Evolutionary conservation across 2,888 invertebrate species (phyloP).

Genomic region (Cerastis rubricosa): DNA sequence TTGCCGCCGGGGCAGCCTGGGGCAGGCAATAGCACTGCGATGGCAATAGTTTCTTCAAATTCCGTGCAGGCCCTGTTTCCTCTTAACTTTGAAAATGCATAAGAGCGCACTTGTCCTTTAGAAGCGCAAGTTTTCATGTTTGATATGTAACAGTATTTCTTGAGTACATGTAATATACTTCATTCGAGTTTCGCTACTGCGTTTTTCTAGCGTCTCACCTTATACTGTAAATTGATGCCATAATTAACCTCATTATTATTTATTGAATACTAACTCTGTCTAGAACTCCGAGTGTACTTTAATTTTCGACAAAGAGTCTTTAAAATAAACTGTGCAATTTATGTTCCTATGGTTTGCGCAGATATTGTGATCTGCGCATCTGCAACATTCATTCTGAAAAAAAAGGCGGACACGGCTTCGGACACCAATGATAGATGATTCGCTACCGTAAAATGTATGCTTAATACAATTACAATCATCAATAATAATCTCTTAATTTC

Average conservation of each 20-base stretch:
- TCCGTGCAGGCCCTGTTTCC: too few relatives aligned
- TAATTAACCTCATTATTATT: slow-evolving; percentile 6
- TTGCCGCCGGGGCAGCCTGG: too few relatives aligned
- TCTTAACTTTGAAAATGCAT: neutral
- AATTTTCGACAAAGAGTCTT: neutral
- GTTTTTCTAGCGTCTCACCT: neutral
- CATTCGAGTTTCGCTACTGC: slow-evolving; percentile 5
- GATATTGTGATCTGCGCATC: neutral
- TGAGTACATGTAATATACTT: slow-evolving; percentile 3
- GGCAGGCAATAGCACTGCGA: too few relatives aligned
- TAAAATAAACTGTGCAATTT: neutral
- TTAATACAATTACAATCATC: too few relatives aligned
- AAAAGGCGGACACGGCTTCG: neutral
- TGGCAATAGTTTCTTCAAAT: too few relatives aligned
- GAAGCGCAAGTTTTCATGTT: neutral
- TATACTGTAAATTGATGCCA: slow-evolving; percentile 1
- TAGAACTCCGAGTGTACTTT: neutral
- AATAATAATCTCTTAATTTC: too few relatives aligned
- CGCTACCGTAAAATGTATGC: too few relatives aligned
- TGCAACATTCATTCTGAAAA: neutral
- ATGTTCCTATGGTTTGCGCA: neutral
- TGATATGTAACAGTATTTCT: slow-evolving; percentile 1
- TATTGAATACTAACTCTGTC: neutral
- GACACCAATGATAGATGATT: neutral
- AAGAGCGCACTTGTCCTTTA: neutral